These are phyloP conservation scores for Stenoptilia bipunctidactyla DNA, from an alignment of 2,888 invertebrate species.

Conservation along the genomic window DNA sequence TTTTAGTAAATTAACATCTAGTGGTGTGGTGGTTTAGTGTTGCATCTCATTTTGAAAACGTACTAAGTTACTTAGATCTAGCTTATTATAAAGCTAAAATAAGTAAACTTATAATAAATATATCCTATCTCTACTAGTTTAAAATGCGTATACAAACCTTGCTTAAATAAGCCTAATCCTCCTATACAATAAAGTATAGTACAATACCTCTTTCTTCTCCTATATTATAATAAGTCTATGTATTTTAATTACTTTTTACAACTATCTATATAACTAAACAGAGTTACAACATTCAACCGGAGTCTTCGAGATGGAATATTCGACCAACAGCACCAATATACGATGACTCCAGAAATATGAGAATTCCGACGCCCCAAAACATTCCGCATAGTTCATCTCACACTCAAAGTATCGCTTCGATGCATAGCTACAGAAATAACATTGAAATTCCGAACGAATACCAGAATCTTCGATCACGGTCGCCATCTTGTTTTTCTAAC, in stretches of 20 bases:
- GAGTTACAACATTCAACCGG: constrained; percentile 66
- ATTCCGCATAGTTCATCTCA: constrained; percentile 62
- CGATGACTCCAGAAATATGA: constrained; percentile 46
- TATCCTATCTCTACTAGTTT: constrained; percentile 54
- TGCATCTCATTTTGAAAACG: constrained; percentile 13
- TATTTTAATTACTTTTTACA: too few relatives aligned
- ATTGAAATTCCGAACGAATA: constrained; percentile 63
- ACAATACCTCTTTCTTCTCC: constrained; percentile 2
- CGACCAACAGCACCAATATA: constrained; percentile 66
- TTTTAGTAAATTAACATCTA: constrained; percentile 24
- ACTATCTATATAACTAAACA: constrained; percentile 28
- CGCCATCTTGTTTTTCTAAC: constrained; percentile 68
- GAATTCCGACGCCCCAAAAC: constrained; percentile 52
- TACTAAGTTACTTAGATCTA: constrained; percentile 25
- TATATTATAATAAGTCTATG: constrained; percentile 2
- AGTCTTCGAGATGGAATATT: constrained; percentile 53
- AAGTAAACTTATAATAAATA: constrained; percentile 11
- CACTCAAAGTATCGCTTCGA: constrained; percentile 64
- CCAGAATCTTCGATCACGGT: constrained; percentile 62
- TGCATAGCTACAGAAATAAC: constrained; percentile 67
- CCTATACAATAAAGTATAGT: not conserved
- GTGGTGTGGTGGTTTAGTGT: constrained; percentile 61
- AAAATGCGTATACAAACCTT: constrained; percentile 38
- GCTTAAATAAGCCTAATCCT: constrained; percentile 9
- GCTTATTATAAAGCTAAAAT: constrained; percentile 21